Evolutionary conservation across 2,888 invertebrate genomes (phyloP).

Genomic region (Chalcosyrphus nemorum): DNA sequence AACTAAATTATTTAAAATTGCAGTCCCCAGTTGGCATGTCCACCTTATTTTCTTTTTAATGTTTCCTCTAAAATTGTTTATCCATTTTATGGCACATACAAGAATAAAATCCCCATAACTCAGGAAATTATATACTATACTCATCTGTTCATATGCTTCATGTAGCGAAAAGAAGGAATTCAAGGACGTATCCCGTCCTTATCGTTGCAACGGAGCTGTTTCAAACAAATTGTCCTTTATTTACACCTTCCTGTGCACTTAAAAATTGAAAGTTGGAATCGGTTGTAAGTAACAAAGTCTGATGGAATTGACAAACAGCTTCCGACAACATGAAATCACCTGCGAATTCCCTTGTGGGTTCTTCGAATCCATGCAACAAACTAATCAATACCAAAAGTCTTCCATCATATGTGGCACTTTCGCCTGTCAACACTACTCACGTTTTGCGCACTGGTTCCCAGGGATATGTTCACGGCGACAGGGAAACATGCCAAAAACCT

Average conservation of each 20-base stretch:
- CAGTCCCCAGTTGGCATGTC: conserved; percentile 21
- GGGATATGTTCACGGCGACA: conserved; percentile 29
- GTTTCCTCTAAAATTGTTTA: not conserved
- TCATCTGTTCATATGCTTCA: too few species aligned
- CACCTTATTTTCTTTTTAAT: not conserved
- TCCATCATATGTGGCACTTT: conserved; percentile 61
- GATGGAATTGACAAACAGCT: conserved; percentile 51
- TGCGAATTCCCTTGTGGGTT: conserved; percentile 28
- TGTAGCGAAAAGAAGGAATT: not conserved
- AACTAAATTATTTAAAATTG: conserved; percentile 34
- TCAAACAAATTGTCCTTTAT: not conserved
- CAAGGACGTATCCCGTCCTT: not conserved
- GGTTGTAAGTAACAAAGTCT: not conserved
- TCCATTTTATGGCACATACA: not conserved
- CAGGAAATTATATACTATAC: not conserved
- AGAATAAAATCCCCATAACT: not conserved
- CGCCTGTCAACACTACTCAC: conserved; percentile 55
- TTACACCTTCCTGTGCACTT: not conserved
- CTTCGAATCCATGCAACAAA: conserved; percentile 42
- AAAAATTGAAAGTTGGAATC: not conserved
- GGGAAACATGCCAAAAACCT: conserved; percentile 41
- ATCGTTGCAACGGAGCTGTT: not conserved
- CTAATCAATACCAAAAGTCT: conserved; percentile 64
- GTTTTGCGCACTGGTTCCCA: conserved; percentile 8
- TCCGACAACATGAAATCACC: conserved; percentile 30